Percentiles rank a stretch among this genome's conserved stretches.
Conservation (phyloP, 1,140 invertebrate species). For the Drosophila melanica region DNA sequence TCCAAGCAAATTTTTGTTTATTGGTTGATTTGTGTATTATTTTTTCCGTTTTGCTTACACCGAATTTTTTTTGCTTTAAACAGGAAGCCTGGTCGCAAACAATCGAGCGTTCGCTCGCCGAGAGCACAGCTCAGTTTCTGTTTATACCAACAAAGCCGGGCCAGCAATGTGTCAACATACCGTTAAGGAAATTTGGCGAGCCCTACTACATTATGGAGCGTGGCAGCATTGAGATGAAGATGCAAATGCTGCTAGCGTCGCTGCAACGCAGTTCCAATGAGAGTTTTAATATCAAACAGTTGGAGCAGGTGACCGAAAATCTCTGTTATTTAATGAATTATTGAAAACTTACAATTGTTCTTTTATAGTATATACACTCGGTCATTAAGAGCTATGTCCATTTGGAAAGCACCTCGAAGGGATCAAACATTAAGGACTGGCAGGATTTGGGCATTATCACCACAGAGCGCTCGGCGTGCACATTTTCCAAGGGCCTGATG, state of each 20-base stretch:
- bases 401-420: slow-evolving; percentile 62
- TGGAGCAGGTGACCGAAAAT: slow-evolving; percentile 62
- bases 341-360: neutral
- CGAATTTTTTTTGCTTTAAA: slow-evolving; percentile 23
- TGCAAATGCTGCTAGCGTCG: slow-evolving; percentile 65
- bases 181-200: slow-evolving; percentile 62
- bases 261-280: slow-evolving; percentile 51
- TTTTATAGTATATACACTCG: slow-evolving; percentile 74
- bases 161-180: slow-evolving; percentile 60
- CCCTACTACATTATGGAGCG: slow-evolving; percentile 77
- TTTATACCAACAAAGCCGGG: slow-evolving; percentile 68
- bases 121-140: slow-evolving; percentile 73
- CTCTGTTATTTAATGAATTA: neutral
- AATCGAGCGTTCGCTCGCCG: slow-evolving; percentile 69
- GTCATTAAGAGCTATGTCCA: slow-evolving; percentile 80
- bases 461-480: slow-evolving; percentile 85
- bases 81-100: slow-evolving; percentile 77
- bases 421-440: slow-evolving; percentile 84
- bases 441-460: slow-evolving; percentile 85
- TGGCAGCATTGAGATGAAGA: slow-evolving; percentile 72
- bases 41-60: slow-evolving; percentile 22
- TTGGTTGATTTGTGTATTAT: slow-evolving; percentile 25
- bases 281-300: slow-evolving; percentile 66
- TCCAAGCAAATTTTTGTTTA: slow-evolving; percentile 22
- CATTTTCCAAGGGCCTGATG: slow-evolving; percentile 85